Evolutionary conservation across 2,888 invertebrate species (phyloP).

Genomic region (Phyllotreta cruciferae): DNA sequence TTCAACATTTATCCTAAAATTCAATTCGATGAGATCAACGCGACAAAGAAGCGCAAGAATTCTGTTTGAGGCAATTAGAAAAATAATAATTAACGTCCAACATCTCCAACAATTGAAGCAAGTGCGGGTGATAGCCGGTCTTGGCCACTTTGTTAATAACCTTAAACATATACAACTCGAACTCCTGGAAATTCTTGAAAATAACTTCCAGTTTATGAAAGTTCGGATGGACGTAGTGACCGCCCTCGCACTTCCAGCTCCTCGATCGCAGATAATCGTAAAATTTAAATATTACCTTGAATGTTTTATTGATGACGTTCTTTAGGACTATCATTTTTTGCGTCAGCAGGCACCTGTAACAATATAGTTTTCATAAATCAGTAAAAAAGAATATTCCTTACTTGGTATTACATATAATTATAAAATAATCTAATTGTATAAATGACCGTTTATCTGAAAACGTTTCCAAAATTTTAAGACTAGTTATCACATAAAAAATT

Average conservation of each 20-base stretch:
- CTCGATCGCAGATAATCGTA: constrained; percentile 68
- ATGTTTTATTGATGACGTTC: constrained; percentile 74
- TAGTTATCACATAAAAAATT: background rate
- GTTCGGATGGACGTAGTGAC: constrained; percentile 66
- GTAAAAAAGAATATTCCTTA: constrained; percentile 2
- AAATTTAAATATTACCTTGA: constrained; percentile 75
- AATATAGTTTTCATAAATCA: constrained; percentile 16
- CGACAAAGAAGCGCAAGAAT: too few relatives aligned
- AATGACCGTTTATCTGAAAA: background rate
- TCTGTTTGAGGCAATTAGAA: constrained; percentile 30
- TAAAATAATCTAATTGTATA: too few relatives aligned
- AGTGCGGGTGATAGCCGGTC: constrained; percentile 72
- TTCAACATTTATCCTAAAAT: too few relatives aligned
- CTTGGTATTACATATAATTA: background rate
- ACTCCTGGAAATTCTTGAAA: constrained; percentile 64
- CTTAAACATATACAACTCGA: constrained; percentile 69
- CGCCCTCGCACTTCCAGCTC: constrained; percentile 65
- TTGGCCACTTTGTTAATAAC: constrained; percentile 69
- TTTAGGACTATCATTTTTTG: constrained; percentile 73
- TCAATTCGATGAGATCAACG: too few relatives aligned
- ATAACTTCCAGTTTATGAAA: constrained; percentile 65
- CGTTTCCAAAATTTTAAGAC: background rate
- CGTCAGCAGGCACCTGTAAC: constrained; percentile 72
- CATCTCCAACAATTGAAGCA: constrained; percentile 70
- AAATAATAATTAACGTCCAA: constrained; percentile 72